These are phyloP conservation scores for Heliconius cydno DNA, from an alignment of 2,888 invertebrate genomes.

Conservation along the genomic window DNA sequence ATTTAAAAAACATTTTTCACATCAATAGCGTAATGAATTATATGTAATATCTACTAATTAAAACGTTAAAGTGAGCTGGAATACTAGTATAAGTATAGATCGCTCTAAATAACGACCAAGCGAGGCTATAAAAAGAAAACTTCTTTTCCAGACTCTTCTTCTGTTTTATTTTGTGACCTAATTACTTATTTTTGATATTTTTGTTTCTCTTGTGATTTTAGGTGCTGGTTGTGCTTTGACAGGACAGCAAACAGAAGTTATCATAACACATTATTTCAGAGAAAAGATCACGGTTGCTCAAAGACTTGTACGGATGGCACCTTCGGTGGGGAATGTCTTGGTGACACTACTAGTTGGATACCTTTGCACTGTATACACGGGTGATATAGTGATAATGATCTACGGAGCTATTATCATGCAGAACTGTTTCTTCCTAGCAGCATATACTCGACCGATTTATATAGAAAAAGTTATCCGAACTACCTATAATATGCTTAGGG, in stretches of 20 bases:
- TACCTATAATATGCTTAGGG: constrained; percentile 76
- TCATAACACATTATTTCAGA: constrained; percentile 84
- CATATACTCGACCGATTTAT: constrained; percentile 82
- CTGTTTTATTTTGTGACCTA: too few relatives aligned
- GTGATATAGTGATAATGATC: constrained; percentile 78
- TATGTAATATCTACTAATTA: too few relatives aligned
- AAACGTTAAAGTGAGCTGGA: too few relatives aligned
- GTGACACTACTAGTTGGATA: constrained; percentile 79
- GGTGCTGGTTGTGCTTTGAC: constrained; percentile 83
- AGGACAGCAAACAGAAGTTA: constrained; percentile 83
- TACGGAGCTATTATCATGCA: constrained; percentile 84
- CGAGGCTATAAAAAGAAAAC: too few relatives aligned
- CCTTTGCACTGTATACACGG: constrained; percentile 71
- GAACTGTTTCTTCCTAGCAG: constrained; percentile 79
- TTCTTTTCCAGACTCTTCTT: too few relatives aligned
- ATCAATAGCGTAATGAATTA: too few relatives aligned
- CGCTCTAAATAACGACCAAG: too few relatives aligned
- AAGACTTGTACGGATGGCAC: constrained; percentile 78
- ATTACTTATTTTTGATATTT: neutral
- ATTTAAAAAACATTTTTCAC: too few relatives aligned
- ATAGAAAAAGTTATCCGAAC: constrained; percentile 74
- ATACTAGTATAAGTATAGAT: too few relatives aligned
- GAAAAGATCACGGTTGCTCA: constrained; percentile 80
- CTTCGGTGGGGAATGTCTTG: constrained; percentile 80
- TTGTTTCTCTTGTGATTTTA: constrained; percentile 57